Evolutionary conservation across 2,888 invertebrate species (phyloP).

Genomic region (Hydrotaea diabolus): DNA sequence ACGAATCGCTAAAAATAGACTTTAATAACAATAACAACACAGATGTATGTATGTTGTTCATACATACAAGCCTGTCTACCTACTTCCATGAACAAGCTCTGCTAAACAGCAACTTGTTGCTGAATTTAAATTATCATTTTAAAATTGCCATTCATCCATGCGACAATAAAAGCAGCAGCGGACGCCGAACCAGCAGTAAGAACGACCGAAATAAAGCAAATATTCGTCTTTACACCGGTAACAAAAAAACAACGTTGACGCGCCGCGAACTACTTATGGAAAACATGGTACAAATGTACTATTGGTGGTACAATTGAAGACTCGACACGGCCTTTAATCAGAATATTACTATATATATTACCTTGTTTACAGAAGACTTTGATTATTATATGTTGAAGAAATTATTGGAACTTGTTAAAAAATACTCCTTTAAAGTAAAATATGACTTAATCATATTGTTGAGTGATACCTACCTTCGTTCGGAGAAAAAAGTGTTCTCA

Average conservation of each 20-base stretch:
- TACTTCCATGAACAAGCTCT: not conserved
- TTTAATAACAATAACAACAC: not conserved
- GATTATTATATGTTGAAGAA: no score
- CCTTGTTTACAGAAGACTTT: no score
- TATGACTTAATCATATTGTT: no score
- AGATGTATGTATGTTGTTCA: not conserved
- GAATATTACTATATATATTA: no score
- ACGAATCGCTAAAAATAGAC: slow-evolving; percentile 21
- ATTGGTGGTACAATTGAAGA: no score
- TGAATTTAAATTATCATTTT: not conserved
- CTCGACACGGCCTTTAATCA: no score
- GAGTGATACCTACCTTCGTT: no score
- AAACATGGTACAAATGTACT: no score
- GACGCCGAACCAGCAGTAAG: not conserved
- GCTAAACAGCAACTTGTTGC: slow-evolving; percentile 18
- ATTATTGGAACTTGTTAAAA: no score
- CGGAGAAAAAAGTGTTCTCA: no score
- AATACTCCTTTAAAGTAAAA: no score
- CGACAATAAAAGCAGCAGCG: not conserved
- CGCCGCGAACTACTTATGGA: no score
- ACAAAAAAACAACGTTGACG: not conserved
- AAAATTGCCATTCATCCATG: not conserved
- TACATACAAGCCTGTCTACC: not conserved
- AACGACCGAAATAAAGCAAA: not conserved
- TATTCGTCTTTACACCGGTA: not conserved